phyloP scores from a whole-genome alignment of 2,888 invertebrate species.

The Microplitis manilae region DNA sequence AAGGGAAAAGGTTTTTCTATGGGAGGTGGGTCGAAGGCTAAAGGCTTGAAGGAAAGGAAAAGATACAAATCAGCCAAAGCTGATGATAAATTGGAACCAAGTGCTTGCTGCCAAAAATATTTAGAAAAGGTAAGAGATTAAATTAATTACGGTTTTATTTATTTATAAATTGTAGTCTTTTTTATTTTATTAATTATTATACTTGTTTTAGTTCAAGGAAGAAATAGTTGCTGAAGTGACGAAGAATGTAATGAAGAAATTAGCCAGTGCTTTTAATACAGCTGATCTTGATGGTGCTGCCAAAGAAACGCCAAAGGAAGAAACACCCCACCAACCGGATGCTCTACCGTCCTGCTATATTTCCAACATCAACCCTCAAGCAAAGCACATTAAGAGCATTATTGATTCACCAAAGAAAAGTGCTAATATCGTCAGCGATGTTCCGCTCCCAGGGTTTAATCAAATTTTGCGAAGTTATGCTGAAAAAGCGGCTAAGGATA shows the following conservation, averaged over 20 bases:
- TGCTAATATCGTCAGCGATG: no score
- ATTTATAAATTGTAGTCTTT: background rate
- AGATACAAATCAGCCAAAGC: background rate
- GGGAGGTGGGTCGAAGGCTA: background rate
- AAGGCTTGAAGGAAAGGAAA: background rate
- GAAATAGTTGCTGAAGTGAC: constrained; percentile 56
- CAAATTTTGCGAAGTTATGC: no score
- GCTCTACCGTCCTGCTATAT: background rate
- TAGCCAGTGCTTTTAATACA: constrained; percentile 44
- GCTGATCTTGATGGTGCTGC: background rate
- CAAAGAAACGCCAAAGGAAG: background rate
- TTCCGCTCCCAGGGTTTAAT: no score
- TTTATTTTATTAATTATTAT: background rate
- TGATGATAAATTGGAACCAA: background rate
- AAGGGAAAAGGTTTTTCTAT: background rate
- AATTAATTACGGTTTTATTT: no score
- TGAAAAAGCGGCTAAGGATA: no score
- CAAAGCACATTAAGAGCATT: no score
- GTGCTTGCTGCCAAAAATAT: background rate
- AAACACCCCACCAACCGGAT: background rate
- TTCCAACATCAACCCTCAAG: background rate
- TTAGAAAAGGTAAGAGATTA: background rate
- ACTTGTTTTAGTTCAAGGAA: constrained; percentile 41
- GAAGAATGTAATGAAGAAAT: constrained; percentile 47
- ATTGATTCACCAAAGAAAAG: no score